A percentile compares a stretch with the other conserved stretches of the same genome.
These are phyloP conservation scores for Sphaerodactylus townsendi DNA, from an alignment of 2,113 vertebrate species.

Conservation along the genomic window DNA sequence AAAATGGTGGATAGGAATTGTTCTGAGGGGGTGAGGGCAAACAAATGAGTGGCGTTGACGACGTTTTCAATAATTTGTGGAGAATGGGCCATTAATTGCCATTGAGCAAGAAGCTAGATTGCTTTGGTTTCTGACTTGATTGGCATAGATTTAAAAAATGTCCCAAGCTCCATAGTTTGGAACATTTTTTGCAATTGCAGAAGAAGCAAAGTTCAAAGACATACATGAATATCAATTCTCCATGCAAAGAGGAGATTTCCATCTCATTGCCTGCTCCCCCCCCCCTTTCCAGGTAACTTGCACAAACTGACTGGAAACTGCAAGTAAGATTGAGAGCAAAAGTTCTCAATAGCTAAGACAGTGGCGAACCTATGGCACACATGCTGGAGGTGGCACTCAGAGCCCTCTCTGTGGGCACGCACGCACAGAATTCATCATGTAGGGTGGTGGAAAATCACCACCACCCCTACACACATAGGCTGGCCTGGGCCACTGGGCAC, in stretches of 20 bases:
- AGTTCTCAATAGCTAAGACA: rapidly evolving
- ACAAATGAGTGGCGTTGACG: no score
- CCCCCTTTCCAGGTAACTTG: neutral
- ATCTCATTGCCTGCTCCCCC: neutral
- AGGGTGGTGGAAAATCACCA: no score
- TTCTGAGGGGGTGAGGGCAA: no score
- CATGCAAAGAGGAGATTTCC: neutral
- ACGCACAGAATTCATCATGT: no score
- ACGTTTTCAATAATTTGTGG: no score
- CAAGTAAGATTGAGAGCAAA: neutral
- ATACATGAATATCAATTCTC: no score
- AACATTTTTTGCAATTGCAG: neutral
- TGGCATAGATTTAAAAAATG: neutral
- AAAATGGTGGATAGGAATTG: no score
- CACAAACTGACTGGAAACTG: neutral
- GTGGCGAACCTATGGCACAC: no score
- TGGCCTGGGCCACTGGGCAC: no score
- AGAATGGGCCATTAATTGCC: neutral
- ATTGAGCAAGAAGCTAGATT: neutral
- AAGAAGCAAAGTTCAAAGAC: neutral
- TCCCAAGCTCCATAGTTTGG: neutral
- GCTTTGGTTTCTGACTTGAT: neutral
- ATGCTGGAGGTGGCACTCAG: no score
- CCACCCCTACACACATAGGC: no score
- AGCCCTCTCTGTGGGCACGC: no score